Evolutionary conservation across 2,888 invertebrate species (phyloP), one percentile per base, ranked within the genome.

Genomic region (Drosophila monieri): DNA sequence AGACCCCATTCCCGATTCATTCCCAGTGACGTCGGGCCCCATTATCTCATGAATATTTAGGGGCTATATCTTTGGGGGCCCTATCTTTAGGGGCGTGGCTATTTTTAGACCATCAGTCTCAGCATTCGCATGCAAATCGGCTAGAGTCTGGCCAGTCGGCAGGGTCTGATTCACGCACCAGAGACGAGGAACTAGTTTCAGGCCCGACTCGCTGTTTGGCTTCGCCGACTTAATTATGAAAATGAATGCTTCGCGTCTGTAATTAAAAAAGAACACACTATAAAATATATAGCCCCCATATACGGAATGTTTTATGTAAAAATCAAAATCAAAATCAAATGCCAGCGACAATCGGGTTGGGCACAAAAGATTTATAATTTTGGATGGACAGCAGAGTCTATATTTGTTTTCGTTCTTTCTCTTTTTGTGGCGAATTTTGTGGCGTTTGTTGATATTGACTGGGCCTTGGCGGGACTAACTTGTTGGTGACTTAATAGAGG

Each of bases 181-280:
- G 12, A 10, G 39, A 43, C 44, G n/a, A 15, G 9, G 15, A 64
- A 62, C 64, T 46, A 25, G 64, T 64, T 64, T 53, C 5, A 44
- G 62, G 52, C 52, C 48, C 32, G 14, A 14, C n/a, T 37, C 37
- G 9, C 15, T 27, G 25, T 39, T 57, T 30, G n/a, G 10, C 21
- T 27, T 21, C 12, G n/a, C 44, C 25, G 23, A 9, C n/a, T 62
- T 53, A 18, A 64, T 39, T 64, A 52, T 62, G 53, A 64, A 62
- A 62, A 62, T 62, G 18, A 46, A 64, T 53, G 64, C 53, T 53
- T 52, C 9, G n/a, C 8, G 62, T 61, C 15, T 64, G 64, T 62
- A 64, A 64, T 64, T 62, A 64, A 64, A 52, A 39, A 18, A 30
- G n/a, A 23, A 61, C 21, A 46, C 18, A 51, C n/a, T 23, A 62